Evolutionary conservation across 2,888 invertebrate genomes (phyloP).

Genomic region (Chloroclysta siterata): DNA sequence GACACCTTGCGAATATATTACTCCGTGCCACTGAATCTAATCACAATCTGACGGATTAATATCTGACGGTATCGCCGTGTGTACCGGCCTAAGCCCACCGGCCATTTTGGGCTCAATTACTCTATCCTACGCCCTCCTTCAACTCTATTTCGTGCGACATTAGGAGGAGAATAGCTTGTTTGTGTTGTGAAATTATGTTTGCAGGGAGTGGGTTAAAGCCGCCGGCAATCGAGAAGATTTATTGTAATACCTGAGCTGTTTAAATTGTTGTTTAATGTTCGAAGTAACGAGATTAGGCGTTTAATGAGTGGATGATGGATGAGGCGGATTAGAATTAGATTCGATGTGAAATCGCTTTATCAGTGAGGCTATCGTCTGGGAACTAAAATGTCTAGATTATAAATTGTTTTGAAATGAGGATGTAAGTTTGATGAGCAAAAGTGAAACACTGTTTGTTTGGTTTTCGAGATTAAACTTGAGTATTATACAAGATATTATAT

Average conservation of each 20-base stretch:
- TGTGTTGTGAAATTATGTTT: conserved; percentile 33
- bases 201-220: conserved; percentile 59
- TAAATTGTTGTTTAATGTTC: conserved; percentile 76
- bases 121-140: conserved; percentile 3
- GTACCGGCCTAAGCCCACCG: conserved; percentile 65
- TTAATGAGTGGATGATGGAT: conserved; percentile 51
- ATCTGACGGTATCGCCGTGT: conserved; percentile 68
- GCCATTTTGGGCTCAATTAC: conserved; percentile 57
- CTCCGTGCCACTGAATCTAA: conserved; percentile 83
- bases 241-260: conserved; percentile 77
- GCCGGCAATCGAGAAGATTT: conserved; percentile 72
- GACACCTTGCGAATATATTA: conserved; percentile 81
- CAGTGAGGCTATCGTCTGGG: conserved; percentile 9
- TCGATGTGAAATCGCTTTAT: conserved; percentile 26
- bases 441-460: too few species aligned
- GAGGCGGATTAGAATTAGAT: conserved; percentile 28
- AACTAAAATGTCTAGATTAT: conserved; percentile 6
- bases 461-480: too few species aligned
- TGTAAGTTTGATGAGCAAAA: background rate
- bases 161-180: conserved; percentile 45
- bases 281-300: conserved; percentile 64
- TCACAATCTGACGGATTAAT: conserved; percentile 83
- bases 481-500: too few species aligned
- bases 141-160: conserved; percentile 40
- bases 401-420: background rate